Evolutionary conservation across 2,888 invertebrate species (phyloP), one percentile per base, ranked within the genome.

Genomic region (Myopa testacea): DNA sequence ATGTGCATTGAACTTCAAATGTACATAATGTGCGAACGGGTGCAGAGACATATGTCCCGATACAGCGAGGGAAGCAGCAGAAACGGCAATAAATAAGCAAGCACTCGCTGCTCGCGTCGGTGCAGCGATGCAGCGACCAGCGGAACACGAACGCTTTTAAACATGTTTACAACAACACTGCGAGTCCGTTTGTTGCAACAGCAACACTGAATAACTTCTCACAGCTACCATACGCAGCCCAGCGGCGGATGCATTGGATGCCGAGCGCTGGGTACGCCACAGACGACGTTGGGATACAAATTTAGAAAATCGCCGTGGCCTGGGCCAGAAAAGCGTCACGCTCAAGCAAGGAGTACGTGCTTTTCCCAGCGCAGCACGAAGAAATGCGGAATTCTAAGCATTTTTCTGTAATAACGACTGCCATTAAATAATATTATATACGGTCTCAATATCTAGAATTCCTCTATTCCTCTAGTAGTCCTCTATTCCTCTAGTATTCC

Each of bases 1-100:
- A 85, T 88, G 88, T 88, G 87, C 88, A 88, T 88, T 88, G 88
- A 88, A 88, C 88, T 88, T 88, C 88, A 88, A 84, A 82, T 79
- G 80, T 71, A 73, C 55, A 75, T 75, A 75, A 68, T 40, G 75
- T 60, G 68, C 40, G 63, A 52, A 75, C 19, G 40, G 50, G 12
- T 75, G 65, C 50, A 63, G 50, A 62, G 40, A 34, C 45, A 60
- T 60, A 73, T 70, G 55, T n/a, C 26, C 26, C 38, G 69, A 40
- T 34, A 16, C 60, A 60, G 70, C 45, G 8, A 34, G 4, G 26
- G 50, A 58, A 37, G 55, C 16, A 72, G 19, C 4, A 38, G 5
- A 72, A 60, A 55, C n/a, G 52, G 8, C 16, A 55, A 52, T 67
- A 75, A 75, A 75, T 75, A 65, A 67, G 65, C 65, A 14, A 14